Percentiles rank a stretch among this genome's conserved stretches.
These are phyloP conservation scores for Drosophila seguyi DNA, from an alignment of 1,140 invertebrate species.

Conservation along the genomic window DNA sequence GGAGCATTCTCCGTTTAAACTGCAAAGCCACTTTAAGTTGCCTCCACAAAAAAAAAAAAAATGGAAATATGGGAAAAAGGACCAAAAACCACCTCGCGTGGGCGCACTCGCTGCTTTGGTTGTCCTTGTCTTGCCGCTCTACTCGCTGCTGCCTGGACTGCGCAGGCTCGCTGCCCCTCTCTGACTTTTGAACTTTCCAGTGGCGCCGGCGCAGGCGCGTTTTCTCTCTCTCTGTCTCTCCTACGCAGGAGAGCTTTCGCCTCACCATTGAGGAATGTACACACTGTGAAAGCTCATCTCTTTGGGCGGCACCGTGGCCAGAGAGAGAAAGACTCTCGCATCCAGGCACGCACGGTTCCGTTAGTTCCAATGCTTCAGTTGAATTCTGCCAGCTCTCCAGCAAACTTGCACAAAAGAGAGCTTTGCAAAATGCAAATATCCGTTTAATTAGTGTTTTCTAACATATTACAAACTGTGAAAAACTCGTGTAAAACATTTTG, in stretches of 20 bases:
- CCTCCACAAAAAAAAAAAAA: conserved; percentile 19
- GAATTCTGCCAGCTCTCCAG: conserved; percentile 49
- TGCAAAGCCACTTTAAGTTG: conserved; percentile 60
- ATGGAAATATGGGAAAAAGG: conserved; percentile 20
- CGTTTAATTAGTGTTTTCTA: conserved; percentile 32
- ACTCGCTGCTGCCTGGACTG: conserved; percentile 51
- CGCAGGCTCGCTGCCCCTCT: conserved; percentile 31
- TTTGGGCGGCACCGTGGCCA: conserved; percentile 70
- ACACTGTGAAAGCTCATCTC: conserved; percentile 48
- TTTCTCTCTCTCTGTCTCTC: conserved; percentile 6
- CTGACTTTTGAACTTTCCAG: conserved; percentile 41
- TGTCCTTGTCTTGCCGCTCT: conserved; percentile 58
- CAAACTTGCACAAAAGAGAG: conserved; percentile 39
- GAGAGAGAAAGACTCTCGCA: conserved; percentile 8
- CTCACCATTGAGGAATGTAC: conserved; percentile 63
- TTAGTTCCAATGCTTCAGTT: conserved; percentile 36
- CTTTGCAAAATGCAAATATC: conserved; percentile 35
- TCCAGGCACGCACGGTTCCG: conserved; percentile 43
- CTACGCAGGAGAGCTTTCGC: conserved; percentile 43
- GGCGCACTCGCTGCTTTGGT: conserved; percentile 54
- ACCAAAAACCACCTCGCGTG: conserved; percentile 37
- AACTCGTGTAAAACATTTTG: conserved; percentile 20
- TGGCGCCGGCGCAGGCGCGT: conserved; percentile 12
- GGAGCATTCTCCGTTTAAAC: conserved; percentile 45
- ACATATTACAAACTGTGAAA: conserved; percentile 20